Evolutionary conservation across 2,113 vertebrate species (phyloP).

Genomic region (Casuarius casuarius): DNA sequence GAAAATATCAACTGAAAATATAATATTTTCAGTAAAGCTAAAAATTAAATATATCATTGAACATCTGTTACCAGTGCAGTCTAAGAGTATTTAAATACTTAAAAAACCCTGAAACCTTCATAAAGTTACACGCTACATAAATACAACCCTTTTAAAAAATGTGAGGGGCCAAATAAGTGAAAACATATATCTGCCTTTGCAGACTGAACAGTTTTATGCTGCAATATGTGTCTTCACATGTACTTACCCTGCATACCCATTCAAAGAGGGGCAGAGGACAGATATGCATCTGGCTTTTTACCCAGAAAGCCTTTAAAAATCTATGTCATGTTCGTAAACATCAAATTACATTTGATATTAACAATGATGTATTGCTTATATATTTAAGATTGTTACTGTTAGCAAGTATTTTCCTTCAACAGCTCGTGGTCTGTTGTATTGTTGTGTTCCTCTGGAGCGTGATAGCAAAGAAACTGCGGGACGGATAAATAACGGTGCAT

Average conservation of each 20-base stretch:
- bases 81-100: slow-evolving; percentile 65
- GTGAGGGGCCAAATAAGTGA: background rate
- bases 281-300: background rate
- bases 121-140: slow-evolving; percentile 68
- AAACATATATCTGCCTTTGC: background rate
- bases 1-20: slow-evolving; percentile 46
- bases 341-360: background rate
- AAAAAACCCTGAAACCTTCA: slow-evolving; percentile 63
- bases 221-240: rapidly evolving
- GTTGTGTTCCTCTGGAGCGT: background rate
- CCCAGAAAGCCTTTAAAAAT: background rate
- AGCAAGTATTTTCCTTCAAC: background rate
- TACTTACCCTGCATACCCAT: rapidly evolving
- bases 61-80: slow-evolving; percentile 74
- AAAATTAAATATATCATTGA: slow-evolving; percentile 71
- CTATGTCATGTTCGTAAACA: slow-evolving; percentile 9
- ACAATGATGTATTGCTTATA: background rate
- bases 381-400: background rate
- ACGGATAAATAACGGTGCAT: rapidly evolving
- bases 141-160: slow-evolving; percentile 58
- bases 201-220: background rate
- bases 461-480: background rate
- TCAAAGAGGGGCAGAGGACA: background rate
- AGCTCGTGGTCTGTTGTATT: background rate
- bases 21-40: slow-evolving; percentile 69